Conservation (phyloP, 2,888 invertebrate species). For the Sialis lutaria region DNA sequence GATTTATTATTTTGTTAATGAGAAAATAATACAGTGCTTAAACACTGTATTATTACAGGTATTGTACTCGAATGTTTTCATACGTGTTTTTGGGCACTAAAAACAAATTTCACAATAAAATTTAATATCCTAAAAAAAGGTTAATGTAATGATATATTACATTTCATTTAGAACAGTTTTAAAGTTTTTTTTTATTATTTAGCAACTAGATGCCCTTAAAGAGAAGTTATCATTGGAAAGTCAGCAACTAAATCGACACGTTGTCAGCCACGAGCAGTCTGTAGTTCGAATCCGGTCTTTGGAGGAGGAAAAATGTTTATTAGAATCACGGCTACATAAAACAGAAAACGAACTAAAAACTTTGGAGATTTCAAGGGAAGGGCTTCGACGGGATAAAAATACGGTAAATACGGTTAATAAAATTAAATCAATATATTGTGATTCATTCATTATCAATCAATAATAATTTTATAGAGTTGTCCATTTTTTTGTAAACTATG, state of each 20-base stretch:
- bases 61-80: no score
- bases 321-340: constrained; percentile 61
- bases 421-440: no score
- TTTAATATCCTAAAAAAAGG: no score
- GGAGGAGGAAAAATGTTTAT: constrained; percentile 58
- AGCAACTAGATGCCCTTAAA: constrained; percentile 62
- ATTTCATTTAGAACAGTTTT: neutral
- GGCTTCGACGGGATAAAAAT: constrained; percentile 56
- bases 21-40: no score
- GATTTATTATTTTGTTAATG: no score
- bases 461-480: no score
- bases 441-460: no score
- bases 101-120: neutral
- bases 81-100: neutral
- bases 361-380: constrained; percentile 52
- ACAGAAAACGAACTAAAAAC: constrained; percentile 62
- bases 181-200: constrained; percentile 9
- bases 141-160: no score
- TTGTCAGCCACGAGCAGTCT: constrained; percentile 46
- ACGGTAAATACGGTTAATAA: constrained; percentile 42
- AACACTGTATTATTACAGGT: no score
- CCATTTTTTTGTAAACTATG: no score
- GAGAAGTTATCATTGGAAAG: constrained; percentile 57
- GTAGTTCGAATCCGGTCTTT: constrained; percentile 42
- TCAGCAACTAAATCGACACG: constrained; percentile 51